These are phyloP conservation scores for Drosophila ezoana DNA, from an alignment of 2,888 invertebrate species.

Conservation along the genomic window DNA sequence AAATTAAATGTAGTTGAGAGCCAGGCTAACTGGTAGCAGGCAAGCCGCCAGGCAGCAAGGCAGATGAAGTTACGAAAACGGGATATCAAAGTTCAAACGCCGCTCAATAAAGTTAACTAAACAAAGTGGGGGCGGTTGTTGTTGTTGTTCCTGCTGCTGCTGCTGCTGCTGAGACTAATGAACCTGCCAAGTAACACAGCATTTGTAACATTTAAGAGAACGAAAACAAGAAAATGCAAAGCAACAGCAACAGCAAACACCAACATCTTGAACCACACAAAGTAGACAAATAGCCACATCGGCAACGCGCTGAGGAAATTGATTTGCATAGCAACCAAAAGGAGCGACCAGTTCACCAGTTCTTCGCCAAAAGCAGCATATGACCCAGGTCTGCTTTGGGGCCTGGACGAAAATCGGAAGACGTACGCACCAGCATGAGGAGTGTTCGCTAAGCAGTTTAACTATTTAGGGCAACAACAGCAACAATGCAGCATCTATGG, in stretches of 20 bases:
- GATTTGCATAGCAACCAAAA: constrained; percentile 76
- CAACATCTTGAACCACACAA: constrained; percentile 29
- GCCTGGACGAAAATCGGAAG: constrained; percentile 44
- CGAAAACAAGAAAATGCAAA: constrained; percentile 17
- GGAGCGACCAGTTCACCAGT: constrained; percentile 13
- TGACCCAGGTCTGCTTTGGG: constrained; percentile 29
- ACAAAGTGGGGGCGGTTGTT: constrained; percentile 37
- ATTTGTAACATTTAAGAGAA: constrained; percentile 20
- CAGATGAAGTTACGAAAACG: constrained; percentile 49
- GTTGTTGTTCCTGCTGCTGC: constrained; percentile 12
- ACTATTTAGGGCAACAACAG: constrained; percentile 73
- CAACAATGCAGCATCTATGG: constrained; percentile 65
- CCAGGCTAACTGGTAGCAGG: constrained; percentile 5
- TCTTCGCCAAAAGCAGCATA: constrained; percentile 27
- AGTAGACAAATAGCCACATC: constrained; percentile 57
- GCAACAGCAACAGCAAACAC: constrained; percentile 15
- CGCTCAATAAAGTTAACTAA: constrained; percentile 72
- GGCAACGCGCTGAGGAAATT: constrained; percentile 51
- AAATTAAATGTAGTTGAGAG: constrained; percentile 60
- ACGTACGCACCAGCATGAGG: constrained; percentile 20
- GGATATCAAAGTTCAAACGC: constrained; percentile 77
- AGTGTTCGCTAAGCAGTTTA: constrained; percentile 74
- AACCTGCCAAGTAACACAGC: constrained; percentile 49
- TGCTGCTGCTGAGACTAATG: constrained; percentile 66
- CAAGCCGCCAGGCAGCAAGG: background rate